Evolutionary conservation across 1,140 invertebrate genomes (phyloP).

Genomic region (Diorhabda elongata): DNA sequence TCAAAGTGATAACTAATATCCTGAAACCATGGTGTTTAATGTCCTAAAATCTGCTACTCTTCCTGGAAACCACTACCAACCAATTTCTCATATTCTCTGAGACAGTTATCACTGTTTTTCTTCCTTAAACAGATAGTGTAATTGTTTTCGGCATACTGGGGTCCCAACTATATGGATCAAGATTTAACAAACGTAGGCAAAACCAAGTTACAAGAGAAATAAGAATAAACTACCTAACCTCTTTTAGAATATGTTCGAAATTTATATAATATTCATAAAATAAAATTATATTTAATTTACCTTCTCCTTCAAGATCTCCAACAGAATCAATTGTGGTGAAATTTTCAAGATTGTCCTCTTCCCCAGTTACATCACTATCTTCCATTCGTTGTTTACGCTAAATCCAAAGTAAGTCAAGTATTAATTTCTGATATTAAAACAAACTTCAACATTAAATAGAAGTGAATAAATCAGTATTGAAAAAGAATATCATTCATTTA

Average conservation of each 20-base stretch:
- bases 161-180: too few species aligned
- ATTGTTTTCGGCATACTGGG: too few species aligned
- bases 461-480: neutral
- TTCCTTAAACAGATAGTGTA: too few species aligned
- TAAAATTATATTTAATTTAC: too few species aligned
- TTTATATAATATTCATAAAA: too few species aligned
- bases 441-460: neutral
- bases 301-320: constrained; percentile 67
- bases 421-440: neutral
- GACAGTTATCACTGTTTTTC: too few species aligned
- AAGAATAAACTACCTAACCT: neutral
- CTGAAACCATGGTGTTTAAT: too few species aligned
- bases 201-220: neutral
- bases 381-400: constrained; percentile 56
- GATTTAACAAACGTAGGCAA: neutral
- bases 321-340: constrained; percentile 81
- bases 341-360: constrained; percentile 74
- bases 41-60: too few species aligned
- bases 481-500: neutral
- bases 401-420: neutral
- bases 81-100: too few species aligned
- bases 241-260: too few species aligned
- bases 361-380: constrained; percentile 52
- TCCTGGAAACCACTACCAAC: too few species aligned
- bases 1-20: too few species aligned